Evolutionary conservation across 2,888 invertebrate species (phyloP), one percentile per base, ranked within the genome.

Genomic region (Drosophila paramelanica): DNA sequence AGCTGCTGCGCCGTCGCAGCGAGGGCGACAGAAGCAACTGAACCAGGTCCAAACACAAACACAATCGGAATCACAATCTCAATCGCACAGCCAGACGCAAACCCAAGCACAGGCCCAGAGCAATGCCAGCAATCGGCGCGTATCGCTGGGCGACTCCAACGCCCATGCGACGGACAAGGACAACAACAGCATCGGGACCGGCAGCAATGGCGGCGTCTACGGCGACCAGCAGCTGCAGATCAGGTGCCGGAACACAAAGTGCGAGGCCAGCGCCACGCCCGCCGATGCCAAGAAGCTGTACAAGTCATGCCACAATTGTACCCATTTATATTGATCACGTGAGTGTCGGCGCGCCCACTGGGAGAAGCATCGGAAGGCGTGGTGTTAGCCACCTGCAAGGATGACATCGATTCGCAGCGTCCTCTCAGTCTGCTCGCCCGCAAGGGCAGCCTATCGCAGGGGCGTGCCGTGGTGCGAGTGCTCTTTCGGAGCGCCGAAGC

Each of bases 301-400:
- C 93, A 98, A 98, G 92, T 96, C 96, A 83, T 97, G 97, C 93
- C 98, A 98, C 93, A 98, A 98, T 92, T 99, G 99, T 93, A 96
- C 97, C 80, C 97, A 98, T 90, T 95, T 96, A 89, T 99, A 99
- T 93, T 99, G 99, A 93, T 97, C 97, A 69, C 94, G 97, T 68
- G 96, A 96, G 88, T 99, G 98, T 92, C 95, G 99, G 25, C 94
- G 97, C 69, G 95, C 96, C 13, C 98, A 99, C 91, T 98, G 98
- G 98, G 96, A 97, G 90, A 96, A 96, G 86, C 99, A 99, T 91
- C 95, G 98, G 69, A 96, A 96, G 88, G 96, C 96, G 39, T 98
- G 93, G 96, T 97, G 62, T 94, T 97, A 89, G 96, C 96, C 23
- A 94, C 96, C 23, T 95, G 96, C 53, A 96, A 96, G 91, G 96